Conservation (phyloP, 2,888 invertebrate genomes). For the Drosophila cognata region DNA sequence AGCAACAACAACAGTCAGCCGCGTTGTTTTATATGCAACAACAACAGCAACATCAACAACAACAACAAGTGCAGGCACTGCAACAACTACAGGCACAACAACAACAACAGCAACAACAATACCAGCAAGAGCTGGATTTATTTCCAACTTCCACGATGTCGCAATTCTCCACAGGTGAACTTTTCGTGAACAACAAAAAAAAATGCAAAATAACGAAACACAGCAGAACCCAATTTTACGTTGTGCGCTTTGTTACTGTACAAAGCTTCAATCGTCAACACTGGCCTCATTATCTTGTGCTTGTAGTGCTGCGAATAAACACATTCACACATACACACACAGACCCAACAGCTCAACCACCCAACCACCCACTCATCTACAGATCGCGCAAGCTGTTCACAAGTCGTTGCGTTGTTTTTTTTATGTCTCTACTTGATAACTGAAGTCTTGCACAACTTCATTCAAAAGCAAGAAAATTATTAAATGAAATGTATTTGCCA, state of each 20-base stretch:
- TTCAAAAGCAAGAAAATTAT: background rate
- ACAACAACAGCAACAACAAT: slow-evolving; percentile 27
- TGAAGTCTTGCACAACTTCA: slow-evolving; percentile 13
- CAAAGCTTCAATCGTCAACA: slow-evolving; percentile 61
- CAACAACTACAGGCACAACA: slow-evolving; percentile 45
- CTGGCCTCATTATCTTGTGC: slow-evolving; percentile 52
- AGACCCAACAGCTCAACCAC: background rate
- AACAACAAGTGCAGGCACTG: slow-evolving; percentile 55
- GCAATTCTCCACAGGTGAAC: slow-evolving; percentile 61
- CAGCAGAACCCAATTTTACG: slow-evolving; percentile 37
- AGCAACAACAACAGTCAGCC: slow-evolving; percentile 44
- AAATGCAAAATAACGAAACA: slow-evolving; percentile 11
- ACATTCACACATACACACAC: slow-evolving; percentile 8
- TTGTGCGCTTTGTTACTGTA: slow-evolving; percentile 70
- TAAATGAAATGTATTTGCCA: background rate
- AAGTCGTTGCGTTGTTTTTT: background rate
- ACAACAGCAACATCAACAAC: slow-evolving; percentile 44
- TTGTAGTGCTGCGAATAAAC: slow-evolving; percentile 57
- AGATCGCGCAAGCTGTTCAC: slow-evolving; percentile 3
- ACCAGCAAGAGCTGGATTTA: slow-evolving; percentile 41
- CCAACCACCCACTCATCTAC: slow-evolving; percentile 1
- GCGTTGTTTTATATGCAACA: slow-evolving; percentile 58
- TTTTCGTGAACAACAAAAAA: slow-evolving; percentile 22
- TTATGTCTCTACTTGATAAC: slow-evolving; percentile 6
- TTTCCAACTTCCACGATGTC: slow-evolving; percentile 47